Evolutionary conservation across 2,113 vertebrate species (phyloP).

Genomic region (Chrysochloris asiatica): DNA sequence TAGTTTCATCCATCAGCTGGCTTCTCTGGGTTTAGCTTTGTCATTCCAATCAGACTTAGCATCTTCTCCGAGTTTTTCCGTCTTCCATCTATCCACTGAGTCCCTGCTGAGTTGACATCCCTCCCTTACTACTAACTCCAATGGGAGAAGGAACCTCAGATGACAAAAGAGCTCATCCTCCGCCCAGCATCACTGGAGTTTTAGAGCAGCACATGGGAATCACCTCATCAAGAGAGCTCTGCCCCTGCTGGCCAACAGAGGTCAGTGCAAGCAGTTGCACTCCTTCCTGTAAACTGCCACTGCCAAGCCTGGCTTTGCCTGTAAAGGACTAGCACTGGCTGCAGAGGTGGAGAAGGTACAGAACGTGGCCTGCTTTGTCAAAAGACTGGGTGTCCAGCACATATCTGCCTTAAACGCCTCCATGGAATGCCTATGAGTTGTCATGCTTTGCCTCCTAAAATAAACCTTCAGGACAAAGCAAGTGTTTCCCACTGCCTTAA

Average conservation of each 20-base stretch:
- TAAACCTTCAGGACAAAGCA: background rate
- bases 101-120: background rate
- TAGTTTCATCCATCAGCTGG: background rate
- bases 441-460: background rate
- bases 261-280: background rate
- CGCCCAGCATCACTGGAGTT: background rate
- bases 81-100: background rate
- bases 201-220: background rate
- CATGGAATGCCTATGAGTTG: background rate
- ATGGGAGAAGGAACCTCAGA: background rate
- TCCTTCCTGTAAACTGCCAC: accelerated
- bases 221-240: accelerated
- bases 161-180: background rate
- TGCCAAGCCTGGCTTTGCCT: accelerated
- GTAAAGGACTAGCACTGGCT: background rate
- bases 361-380: background rate
- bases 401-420: conserved; percentile 1
- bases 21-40: background rate
- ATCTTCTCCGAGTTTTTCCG: background rate
- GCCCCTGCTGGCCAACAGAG: background rate
- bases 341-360: conserved; percentile 45
- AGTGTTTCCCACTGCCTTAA: background rate
- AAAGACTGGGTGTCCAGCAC: conserved; percentile 2
- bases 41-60: background rate
- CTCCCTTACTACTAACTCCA: background rate